Conservation (phyloP, 2,797 vertebrate genomes). For the Onychomys torridus region DNA sequence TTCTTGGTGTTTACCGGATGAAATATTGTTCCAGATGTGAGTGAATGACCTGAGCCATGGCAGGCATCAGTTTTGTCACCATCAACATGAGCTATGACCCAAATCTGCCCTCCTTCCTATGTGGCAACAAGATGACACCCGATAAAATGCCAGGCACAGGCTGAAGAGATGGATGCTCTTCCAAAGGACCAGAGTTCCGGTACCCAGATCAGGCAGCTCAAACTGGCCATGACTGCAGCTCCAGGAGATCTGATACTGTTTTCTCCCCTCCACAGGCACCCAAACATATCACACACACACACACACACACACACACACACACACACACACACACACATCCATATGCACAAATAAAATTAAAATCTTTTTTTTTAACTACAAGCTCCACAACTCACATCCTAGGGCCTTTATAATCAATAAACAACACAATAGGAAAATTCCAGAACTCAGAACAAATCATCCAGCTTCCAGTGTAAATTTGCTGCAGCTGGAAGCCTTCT, state of each 20-base stretch:
- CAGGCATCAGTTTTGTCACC: neutral
- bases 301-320: neutral
- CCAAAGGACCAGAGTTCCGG: neutral
- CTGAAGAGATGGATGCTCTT: neutral
- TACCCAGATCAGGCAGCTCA: neutral
- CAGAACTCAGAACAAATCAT: constrained; percentile 18
- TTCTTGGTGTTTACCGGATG: constrained; percentile 16
- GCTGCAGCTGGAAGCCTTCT: neutral
- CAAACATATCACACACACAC: neutral
- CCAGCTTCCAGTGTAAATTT: neutral
- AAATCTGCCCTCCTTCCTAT: constrained; percentile 34
- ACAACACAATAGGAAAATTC: constrained; percentile 27
- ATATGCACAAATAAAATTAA: neutral
- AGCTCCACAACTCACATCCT: neutral
- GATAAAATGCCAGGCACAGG: neutral
- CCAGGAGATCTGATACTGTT: neutral
- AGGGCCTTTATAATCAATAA: constrained; percentile 15
- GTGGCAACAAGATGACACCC: neutral
- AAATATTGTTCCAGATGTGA: constrained; percentile 32
- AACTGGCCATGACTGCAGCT: neutral
- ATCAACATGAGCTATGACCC: neutral
- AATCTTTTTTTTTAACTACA: neutral
- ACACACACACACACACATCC: neutral
- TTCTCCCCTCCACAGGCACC: neutral
- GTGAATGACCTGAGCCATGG: constrained; percentile 3